These are phyloP conservation scores for Myrmophylax atrothorax DNA, from an alignment of 2,113 vertebrate species.

Conservation along the genomic window DNA sequence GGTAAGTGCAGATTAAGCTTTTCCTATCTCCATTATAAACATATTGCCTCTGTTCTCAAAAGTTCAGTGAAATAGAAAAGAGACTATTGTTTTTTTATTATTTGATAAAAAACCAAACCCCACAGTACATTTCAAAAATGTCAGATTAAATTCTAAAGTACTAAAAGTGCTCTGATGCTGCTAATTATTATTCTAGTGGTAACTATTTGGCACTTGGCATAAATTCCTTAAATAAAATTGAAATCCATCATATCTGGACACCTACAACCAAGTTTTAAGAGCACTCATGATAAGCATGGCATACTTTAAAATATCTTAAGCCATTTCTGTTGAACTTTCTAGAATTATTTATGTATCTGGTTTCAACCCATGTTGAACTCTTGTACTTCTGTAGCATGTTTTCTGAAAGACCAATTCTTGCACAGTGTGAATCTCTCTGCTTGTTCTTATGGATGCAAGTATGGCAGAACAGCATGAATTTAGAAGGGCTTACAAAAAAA, in stretches of 20 bases:
- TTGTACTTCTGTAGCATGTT: neutral
- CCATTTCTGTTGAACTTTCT: neutral
- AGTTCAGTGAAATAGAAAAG: neutral
- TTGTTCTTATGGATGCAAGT: neutral
- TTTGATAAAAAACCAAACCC: neutral
- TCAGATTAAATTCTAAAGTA: slow-evolving; percentile 13
- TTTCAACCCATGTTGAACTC: neutral
- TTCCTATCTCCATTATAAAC: slow-evolving; percentile 71
- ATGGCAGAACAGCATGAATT: neutral
- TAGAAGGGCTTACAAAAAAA: neutral
- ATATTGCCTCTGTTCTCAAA: slow-evolving; percentile 50
- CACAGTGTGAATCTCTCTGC: neutral
- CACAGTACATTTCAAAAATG: neutral
- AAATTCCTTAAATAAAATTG: neutral
- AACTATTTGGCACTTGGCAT: slow-evolving; percentile 1
- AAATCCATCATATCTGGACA: neutral
- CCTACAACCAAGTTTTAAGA: neutral
- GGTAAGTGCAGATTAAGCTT: slow-evolving; percentile 76
- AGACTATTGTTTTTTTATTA: slow-evolving; percentile 18
- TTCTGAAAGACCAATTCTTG: neutral
- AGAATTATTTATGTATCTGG: neutral
- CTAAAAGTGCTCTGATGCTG: neutral
- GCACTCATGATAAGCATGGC: neutral
- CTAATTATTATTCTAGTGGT: neutral
- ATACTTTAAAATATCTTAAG: neutral